Evolutionary conservation across 2,888 invertebrate genomes (phyloP).

Genomic region (Ichneumon xanthorius): DNA sequence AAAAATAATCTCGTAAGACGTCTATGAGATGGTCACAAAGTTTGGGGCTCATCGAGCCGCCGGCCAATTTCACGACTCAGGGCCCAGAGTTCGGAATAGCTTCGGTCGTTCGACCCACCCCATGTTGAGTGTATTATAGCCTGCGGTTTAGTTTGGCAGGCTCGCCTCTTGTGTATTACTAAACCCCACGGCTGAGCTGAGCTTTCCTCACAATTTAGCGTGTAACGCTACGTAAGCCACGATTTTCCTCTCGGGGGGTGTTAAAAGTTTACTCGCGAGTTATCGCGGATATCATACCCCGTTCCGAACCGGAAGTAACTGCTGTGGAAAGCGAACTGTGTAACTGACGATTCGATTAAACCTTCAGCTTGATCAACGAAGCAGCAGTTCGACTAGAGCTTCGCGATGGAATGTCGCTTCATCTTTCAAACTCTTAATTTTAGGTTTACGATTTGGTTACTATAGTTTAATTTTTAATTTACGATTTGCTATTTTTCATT

Average conservation of each 20-base stretch:
- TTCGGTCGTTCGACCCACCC: constrained; percentile 2
- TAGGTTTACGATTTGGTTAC: background rate
- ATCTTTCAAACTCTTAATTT: background rate
- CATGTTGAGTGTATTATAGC: constrained; percentile 31
- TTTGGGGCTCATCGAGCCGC: constrained; percentile 14
- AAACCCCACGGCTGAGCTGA: background rate
- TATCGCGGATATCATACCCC: constrained; percentile 12
- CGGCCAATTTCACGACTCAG: constrained; percentile 40
- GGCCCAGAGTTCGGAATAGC: background rate
- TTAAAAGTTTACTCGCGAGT: constrained; percentile 37
- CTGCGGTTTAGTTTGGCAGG: constrained; percentile 29
- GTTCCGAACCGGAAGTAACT: constrained; percentile 5
- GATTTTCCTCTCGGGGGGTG: background rate
- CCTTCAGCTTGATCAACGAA: background rate
- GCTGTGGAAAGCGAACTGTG: background rate
- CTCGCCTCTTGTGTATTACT: constrained; percentile 16
- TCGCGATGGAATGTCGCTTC: background rate
- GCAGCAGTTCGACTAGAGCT: background rate
- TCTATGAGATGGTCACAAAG: constrained; percentile 24
- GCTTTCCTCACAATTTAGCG: constrained; percentile 22
- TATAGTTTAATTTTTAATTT: too few relatives aligned
- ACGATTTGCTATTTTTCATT: too few relatives aligned
- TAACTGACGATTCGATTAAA: background rate
- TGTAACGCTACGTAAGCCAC: constrained; percentile 40
- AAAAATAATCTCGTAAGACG: background rate